Conservation (phyloP, 2,113 vertebrate species). For the Pristiophorus japonicus region DNA sequence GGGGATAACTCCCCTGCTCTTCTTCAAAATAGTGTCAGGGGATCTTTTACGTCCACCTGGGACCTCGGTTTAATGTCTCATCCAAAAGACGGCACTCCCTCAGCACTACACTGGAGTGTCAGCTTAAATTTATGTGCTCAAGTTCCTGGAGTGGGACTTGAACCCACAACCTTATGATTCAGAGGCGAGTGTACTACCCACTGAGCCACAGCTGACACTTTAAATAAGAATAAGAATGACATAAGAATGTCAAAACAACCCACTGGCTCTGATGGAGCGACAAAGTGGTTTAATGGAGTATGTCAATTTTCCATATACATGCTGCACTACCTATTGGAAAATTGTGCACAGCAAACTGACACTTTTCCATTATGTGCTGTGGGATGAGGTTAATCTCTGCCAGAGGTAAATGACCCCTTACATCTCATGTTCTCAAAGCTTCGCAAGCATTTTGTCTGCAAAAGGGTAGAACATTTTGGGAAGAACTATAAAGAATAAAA, state of each 20-base stretch:
- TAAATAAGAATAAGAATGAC: too few species aligned
- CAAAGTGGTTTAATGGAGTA: neutral
- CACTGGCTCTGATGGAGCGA: neutral
- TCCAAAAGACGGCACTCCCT: too few species aligned
- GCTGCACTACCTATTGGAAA: neutral
- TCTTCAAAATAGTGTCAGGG: too few species aligned
- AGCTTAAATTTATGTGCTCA: too few species aligned
- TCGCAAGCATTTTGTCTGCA: neutral
- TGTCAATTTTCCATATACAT: neutral
- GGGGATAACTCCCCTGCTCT: too few species aligned
- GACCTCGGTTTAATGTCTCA: too few species aligned
- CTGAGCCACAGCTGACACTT: too few species aligned
- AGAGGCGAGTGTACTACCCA: too few species aligned
- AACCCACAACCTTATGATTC: too few species aligned
- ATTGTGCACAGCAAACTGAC: neutral
- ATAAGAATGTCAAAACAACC: neutral
- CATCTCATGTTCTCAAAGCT: neutral
- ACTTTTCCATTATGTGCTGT: neutral
- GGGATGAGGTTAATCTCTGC: neutral
- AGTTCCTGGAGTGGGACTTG: too few species aligned
- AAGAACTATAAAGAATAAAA: neutral
- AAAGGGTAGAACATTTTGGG: neutral
- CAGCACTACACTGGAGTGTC: too few species aligned
- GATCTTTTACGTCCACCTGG: too few species aligned
- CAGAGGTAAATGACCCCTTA: neutral